Evolutionary conservation across 1,140 invertebrate genomes (phyloP), one percentile per base, ranked within the genome.

Genomic region (Yoshiicerus persimilis): DNA sequence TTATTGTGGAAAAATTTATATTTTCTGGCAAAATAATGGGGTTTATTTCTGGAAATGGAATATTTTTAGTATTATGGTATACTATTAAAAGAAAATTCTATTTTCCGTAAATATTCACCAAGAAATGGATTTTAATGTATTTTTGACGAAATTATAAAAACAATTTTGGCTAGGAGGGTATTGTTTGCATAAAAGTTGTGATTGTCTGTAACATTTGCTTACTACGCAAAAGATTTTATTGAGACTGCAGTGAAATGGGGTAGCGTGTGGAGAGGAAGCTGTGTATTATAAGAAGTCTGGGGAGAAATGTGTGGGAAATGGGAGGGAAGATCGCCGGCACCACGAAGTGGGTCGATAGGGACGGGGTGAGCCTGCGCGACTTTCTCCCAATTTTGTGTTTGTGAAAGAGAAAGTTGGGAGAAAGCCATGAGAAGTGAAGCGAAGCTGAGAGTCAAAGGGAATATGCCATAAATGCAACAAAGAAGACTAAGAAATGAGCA

Each of bases 191-290:
- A n/a, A n/a, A n/a, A n/a, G n/a, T n/a, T n/a, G n/a, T n/a, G n/a
- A 4, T 56, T 16, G 13, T n/a, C 47, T 16, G 16, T 56, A 56
- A 56, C 47, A 56, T 2, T 5, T 4, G 20, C 4, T 27, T n/a
- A 80, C 75, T 36, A 80, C 75, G 75, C 32, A 80, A 80, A 80
- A 80, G 75, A 80, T 80, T 80, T 80, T 80, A 80, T 80, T 34
- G 75, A 80, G 30, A 80, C 75, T 80, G 75, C 75, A 80, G 75
- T 38, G 34, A 80, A 80, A 27, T 77, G 41, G 38, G 16, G 32
- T 30, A 75, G 66, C 1, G 32, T 20, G 11, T 4, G 25, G 66
- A 30, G 64, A 10, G 23, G 8, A 30, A 66, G 64, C 41, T 39
- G 38, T 39, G 38, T 1, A 39, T 8, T 23, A 23, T 8, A 64